phyloP scores from a whole-genome alignment of 1,140 invertebrate species.

The Leptonema lineaticorne region DNA sequence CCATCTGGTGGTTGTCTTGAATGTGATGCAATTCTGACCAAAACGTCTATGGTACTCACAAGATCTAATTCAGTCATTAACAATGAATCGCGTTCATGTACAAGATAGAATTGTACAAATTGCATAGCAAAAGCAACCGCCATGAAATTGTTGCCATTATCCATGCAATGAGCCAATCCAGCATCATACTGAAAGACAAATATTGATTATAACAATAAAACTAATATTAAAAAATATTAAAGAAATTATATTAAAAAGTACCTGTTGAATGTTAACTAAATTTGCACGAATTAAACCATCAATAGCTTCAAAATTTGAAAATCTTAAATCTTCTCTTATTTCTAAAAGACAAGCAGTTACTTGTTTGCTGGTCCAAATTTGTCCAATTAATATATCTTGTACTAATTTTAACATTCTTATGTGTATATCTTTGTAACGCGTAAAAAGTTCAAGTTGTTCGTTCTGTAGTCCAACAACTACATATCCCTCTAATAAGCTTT shows the following conservation, averaged over 20 bases:
- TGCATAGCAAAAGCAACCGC: conserved; percentile 90
- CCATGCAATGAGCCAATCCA: conserved; percentile 82
- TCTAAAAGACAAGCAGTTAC: conserved; percentile 82
- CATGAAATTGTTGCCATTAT: conserved; percentile 80
- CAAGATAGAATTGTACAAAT: conserved; percentile 82
- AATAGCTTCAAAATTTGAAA: conserved; percentile 83
- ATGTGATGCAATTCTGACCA: conserved; percentile 72
- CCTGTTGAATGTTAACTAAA: conserved; percentile 60
- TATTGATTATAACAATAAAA: conserved; percentile 43
- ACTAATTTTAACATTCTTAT: conserved; percentile 87
- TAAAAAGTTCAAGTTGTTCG: conserved; percentile 71
- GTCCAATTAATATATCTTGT: conserved; percentile 81
- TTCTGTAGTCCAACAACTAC: conserved; percentile 50
- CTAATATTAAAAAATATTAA: conserved; percentile 1
- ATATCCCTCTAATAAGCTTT: conserved; percentile 81
- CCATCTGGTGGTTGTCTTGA: conserved; percentile 79
- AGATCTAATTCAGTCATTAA: conserved; percentile 82
- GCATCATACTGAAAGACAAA: conserved; percentile 76
- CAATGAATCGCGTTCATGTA: conserved; percentile 80
- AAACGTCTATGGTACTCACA: conserved; percentile 79
- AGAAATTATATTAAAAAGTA: conserved; percentile 15
- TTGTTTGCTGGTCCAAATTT: conserved; percentile 87
- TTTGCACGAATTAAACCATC: conserved; percentile 81
- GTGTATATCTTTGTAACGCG: conserved; percentile 84
- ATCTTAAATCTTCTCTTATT: conserved; percentile 83